A percentile compares a stretch with the other conserved stretches of the same genome.
phyloP scores from a whole-genome alignment of 2,888 invertebrate genomes.

The Dolichomitus sp. region DNA sequence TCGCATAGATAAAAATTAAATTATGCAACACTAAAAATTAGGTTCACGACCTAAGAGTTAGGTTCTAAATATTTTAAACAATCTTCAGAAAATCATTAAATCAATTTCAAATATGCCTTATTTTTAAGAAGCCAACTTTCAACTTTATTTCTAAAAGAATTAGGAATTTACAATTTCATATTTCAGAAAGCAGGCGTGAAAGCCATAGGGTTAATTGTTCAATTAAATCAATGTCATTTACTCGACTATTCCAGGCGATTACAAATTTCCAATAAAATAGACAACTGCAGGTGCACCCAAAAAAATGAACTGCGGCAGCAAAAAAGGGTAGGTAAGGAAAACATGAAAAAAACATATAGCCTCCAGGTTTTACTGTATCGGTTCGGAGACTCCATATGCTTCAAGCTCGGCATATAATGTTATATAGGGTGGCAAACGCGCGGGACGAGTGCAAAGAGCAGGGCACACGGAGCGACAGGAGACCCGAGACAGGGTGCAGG shows the following conservation, averaged over 20 bases:
- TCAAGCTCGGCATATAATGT: constrained; percentile 35
- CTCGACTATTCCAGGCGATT: not conserved
- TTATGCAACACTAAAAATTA: too few species aligned
- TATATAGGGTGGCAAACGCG: constrained; percentile 59
- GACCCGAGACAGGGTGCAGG: constrained; percentile 75
- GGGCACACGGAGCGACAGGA: constrained; percentile 59
- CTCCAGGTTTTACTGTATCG: constrained; percentile 45
- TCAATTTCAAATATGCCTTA: too few species aligned
- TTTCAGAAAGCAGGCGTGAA: not conserved
- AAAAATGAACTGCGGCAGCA: not conserved
- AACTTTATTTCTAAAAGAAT: too few species aligned
- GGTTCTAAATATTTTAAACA: too few species aligned
- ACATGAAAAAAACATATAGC: constrained; percentile 10
- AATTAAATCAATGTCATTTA: not conserved
- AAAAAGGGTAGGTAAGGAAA: not conserved
- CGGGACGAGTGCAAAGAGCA: constrained; percentile 68
- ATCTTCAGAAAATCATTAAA: too few species aligned
- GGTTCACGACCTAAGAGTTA: too few species aligned
- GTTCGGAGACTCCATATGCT: constrained; percentile 18
- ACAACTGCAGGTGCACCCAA: not conserved
- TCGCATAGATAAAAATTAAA: too few species aligned
- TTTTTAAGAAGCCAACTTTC: too few species aligned
- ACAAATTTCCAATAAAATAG: not conserved
- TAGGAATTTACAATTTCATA: too few species aligned
- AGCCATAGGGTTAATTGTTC: not conserved